Evolutionary conservation across 2,113 vertebrate genomes (phyloP).

Genomic region (Dipodomys stephensi): DNA sequence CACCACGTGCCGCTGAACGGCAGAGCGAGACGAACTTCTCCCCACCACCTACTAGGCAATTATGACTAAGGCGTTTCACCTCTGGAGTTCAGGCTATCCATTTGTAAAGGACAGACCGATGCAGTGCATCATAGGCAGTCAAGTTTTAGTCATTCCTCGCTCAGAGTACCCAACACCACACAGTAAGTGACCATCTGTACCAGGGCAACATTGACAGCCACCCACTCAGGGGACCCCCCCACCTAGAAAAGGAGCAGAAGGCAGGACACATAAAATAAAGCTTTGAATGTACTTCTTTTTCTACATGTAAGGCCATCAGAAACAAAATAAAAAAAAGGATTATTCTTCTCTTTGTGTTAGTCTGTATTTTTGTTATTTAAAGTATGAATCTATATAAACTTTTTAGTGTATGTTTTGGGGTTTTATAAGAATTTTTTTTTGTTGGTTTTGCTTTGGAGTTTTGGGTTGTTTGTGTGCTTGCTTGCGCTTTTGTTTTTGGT

Average conservation of each 20-base stretch:
- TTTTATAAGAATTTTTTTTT: no score
- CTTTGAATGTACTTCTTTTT: not conserved
- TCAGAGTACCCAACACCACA: not conserved
- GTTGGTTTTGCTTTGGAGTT: no score
- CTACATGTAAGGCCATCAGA: not conserved
- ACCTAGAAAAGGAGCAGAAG: no score
- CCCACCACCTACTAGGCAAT: not conserved
- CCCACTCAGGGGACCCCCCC: no score
- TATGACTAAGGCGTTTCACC: not conserved
- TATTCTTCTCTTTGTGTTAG: not conserved
- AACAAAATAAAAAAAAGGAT: not conserved
- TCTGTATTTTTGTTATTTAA: not conserved
- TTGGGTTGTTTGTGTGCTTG: no score
- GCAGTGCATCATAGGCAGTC: not conserved
- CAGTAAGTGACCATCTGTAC: not conserved
- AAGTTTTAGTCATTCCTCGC: not conserved
- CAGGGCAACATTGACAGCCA: not conserved
- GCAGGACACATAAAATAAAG: not conserved
- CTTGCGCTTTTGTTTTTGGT: no score
- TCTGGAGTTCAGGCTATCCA: not conserved
- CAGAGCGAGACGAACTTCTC: not conserved
- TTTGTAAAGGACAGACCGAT: not conserved
- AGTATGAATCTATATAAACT: no score
- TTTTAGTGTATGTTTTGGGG: not conserved
- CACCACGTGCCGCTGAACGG: accelerated